Percentiles rank a stretch among this genome's conserved stretches.
phyloP scores from a whole-genome alignment of 2,113 vertebrate genomes.

The Dendropsophus ebraccatus region DNA sequence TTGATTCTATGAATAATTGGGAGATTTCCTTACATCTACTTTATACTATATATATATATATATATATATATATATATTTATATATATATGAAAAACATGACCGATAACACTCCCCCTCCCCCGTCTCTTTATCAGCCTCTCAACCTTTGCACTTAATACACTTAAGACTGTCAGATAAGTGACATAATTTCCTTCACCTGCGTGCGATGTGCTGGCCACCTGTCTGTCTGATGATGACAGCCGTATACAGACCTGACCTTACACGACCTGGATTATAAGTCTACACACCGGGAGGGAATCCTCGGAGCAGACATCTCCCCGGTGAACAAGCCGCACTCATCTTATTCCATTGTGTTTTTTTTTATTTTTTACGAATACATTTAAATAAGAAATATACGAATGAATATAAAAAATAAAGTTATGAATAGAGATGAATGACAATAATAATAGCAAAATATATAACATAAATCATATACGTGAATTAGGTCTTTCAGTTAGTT shows the following conservation, averaged over 20 bases:
- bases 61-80: too few species aligned
- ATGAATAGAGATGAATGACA: not conserved
- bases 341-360: not conserved
- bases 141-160: not conserved
- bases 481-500: too few species aligned
- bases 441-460: too few species aligned
- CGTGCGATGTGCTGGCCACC: constrained; percentile 40
- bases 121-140: not conserved
- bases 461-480: too few species aligned
- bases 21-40: not conserved
- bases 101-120: not conserved
- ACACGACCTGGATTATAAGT: constrained; percentile 20
- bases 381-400: not conserved
- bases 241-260: constrained; percentile 29
- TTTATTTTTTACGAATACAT: not conserved
- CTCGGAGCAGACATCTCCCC: not conserved
- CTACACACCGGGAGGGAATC: constrained; percentile 1
- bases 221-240: constrained; percentile 68
- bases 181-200: constrained; percentile 7
- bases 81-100: too few species aligned
- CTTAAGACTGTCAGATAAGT: not conserved
- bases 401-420: not conserved
- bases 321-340: not conserved
- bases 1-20: not conserved
- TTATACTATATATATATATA: not conserved